phyloP scores from a whole-genome alignment of 2,797 vertebrate species.

The Oreochromis grahami region DNA sequence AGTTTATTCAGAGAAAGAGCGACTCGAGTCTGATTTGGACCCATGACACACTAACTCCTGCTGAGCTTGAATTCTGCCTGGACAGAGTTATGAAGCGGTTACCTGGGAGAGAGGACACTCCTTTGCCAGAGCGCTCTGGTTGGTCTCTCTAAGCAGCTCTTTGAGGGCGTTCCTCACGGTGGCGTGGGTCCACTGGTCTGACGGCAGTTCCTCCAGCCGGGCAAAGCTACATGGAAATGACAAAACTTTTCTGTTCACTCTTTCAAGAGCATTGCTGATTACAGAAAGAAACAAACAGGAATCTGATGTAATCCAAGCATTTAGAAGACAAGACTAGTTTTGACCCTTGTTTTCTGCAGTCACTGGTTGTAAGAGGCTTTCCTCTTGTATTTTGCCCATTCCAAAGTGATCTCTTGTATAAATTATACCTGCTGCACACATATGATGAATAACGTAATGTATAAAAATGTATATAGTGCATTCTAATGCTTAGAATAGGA shows the following conservation, averaged over 20 bases:
- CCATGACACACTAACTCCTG: accelerated
- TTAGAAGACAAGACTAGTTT: background rate
- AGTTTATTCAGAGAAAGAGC: background rate
- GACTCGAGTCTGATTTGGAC: background rate
- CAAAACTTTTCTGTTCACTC: too few relatives aligned
- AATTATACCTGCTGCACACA: background rate
- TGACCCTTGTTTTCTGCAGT: background rate
- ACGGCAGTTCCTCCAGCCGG: slow-evolving; percentile 92
- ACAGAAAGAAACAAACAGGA: background rate
- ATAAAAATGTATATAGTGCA: background rate
- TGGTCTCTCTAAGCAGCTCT: slow-evolving; percentile 94
- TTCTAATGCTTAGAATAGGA: background rate
- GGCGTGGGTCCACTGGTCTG: slow-evolving; percentile 95
- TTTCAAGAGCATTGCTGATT: background rate
- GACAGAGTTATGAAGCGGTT: background rate
- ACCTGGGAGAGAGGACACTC: slow-evolving; percentile 98
- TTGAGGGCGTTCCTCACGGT: slow-evolving; percentile 96
- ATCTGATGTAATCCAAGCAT: background rate
- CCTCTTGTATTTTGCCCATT: background rate
- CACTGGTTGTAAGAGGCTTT: background rate
- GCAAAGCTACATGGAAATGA: slow-evolving; percentile 78
- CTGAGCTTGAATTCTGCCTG: background rate
- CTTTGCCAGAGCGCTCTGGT: slow-evolving; percentile 94
- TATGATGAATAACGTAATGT: background rate
- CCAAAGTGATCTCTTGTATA: background rate